phyloP scores from a whole-genome alignment of 2,797 vertebrate species.

The Ataeniobius toweri region DNA sequence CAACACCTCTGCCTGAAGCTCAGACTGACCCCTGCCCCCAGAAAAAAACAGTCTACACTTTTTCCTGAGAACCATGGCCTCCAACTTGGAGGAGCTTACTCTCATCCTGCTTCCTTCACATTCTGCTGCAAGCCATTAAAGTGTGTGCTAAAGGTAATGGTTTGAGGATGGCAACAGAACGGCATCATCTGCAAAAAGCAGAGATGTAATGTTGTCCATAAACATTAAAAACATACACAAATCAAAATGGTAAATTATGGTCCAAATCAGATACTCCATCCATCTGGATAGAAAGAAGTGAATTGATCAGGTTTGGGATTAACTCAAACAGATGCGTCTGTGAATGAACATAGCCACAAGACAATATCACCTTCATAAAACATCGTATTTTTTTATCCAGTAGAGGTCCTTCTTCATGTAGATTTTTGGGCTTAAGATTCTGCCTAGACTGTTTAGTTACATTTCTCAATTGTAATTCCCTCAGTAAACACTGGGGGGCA shows the following conservation, averaged over 20 bases:
- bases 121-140: neutral
- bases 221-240: neutral
- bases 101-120: neutral
- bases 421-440: neutral
- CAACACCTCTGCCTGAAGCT: neutral
- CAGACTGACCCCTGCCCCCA: neutral
- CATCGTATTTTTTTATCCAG: neutral
- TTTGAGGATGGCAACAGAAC: neutral
- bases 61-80: no score
- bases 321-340: neutral
- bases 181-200: neutral
- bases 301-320: neutral
- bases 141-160: neutral
- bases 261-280: neutral
- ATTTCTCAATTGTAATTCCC: neutral
- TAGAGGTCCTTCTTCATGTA: neutral
- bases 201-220: neutral
- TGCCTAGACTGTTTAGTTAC: neutral
- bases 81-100: neutral
- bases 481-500: conserved; percentile 69
- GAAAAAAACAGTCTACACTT: neutral
- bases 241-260: neutral
- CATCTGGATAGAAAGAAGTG: neutral
- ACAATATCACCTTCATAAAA: neutral
- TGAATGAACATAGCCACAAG: neutral